A percentile compares a stretch with the other conserved stretches of the same genome.
Conservation (phyloP, 2,797 vertebrate species). For the Macropodus opercularis region DNA sequence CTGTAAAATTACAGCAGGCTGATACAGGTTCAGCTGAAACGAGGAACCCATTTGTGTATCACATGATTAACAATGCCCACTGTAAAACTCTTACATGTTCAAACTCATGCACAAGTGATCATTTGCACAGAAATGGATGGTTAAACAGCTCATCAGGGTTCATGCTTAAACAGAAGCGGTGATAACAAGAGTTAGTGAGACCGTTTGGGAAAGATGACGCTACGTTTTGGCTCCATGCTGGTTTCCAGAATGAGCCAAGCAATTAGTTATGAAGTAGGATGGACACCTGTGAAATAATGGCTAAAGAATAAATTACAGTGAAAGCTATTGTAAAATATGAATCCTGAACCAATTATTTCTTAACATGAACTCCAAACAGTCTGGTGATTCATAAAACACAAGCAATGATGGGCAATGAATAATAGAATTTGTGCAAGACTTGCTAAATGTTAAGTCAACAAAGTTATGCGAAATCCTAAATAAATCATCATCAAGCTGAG, state of each 20-base stretch:
- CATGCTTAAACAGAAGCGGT: conserved; percentile 7
- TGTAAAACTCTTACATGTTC: conserved; percentile 10
- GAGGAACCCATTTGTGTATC: conserved; percentile 10
- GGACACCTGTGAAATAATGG: conserved; percentile 42
- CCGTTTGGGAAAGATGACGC: conserved; percentile 36
- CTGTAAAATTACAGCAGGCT: conserved; percentile 28
- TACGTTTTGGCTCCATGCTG: conserved; percentile 37
- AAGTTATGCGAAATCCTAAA: background rate
- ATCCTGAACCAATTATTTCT: conserved; percentile 30
- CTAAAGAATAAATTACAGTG: conserved; percentile 20
- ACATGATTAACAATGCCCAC: conserved; percentile 10
- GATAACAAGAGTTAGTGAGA: conserved; percentile 26
- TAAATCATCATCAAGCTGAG: conserved; percentile 20
- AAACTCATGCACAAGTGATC: conserved; percentile 12
- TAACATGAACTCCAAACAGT: conserved; percentile 25
- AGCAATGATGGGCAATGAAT: background rate
- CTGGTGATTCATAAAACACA: conserved; percentile 19
- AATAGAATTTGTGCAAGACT: conserved; percentile 9
- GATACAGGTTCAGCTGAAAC: conserved; percentile 68
- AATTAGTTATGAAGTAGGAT: conserved; percentile 56
- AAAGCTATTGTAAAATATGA: conserved; percentile 47
- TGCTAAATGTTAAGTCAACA: background rate
- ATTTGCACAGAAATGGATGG: background rate
- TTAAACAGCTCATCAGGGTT: conserved; percentile 13
- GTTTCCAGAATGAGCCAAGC: conserved; percentile 44